Percentiles rank a stretch among this genome's conserved stretches.
These are phyloP conservation scores for Arctocebus calabarensis DNA, from an alignment of 2,797 vertebrate species.

Conservation along the genomic window DNA sequence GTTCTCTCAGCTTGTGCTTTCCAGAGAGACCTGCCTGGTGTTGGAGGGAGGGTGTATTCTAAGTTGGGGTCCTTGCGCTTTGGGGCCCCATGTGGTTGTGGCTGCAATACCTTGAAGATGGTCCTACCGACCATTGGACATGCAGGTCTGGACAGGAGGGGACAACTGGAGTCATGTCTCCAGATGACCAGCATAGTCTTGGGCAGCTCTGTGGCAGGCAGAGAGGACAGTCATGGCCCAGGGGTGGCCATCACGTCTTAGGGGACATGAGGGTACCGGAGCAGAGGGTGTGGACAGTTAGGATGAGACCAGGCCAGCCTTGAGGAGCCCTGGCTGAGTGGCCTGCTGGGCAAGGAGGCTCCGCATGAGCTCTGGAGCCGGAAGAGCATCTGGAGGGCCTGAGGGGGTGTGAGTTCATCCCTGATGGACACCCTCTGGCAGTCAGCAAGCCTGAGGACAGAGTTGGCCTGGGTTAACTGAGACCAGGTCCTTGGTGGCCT, in stretches of 20 bases:
- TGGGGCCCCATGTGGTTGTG: not conserved
- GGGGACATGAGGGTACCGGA: accelerated
- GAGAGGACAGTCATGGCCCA: accelerated
- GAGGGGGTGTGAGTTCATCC: accelerated
- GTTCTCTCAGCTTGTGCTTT: not conserved
- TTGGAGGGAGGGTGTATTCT: accelerated
- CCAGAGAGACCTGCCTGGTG: not conserved
- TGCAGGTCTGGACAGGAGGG: not conserved
- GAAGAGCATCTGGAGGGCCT: no score
- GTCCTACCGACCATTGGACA: accelerated
- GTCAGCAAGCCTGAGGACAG: not conserved
- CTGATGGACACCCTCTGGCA: accelerated
- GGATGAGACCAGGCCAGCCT: not conserved
- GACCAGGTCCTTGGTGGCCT: not conserved
- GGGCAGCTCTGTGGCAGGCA: not conserved
- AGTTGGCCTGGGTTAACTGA: not conserved
- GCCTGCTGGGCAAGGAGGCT: accelerated
- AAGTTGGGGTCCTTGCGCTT: not conserved
- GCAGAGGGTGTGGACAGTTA: not conserved
- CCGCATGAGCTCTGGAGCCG: not conserved
- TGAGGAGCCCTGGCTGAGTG: not conserved
- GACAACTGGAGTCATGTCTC: not conserved
- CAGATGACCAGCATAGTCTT: accelerated
- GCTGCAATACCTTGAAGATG: not conserved
- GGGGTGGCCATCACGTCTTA: not conserved